Conservation (phyloP, 92 coral and sea anemone species). For the Umimayanthus kanabou region DNA sequence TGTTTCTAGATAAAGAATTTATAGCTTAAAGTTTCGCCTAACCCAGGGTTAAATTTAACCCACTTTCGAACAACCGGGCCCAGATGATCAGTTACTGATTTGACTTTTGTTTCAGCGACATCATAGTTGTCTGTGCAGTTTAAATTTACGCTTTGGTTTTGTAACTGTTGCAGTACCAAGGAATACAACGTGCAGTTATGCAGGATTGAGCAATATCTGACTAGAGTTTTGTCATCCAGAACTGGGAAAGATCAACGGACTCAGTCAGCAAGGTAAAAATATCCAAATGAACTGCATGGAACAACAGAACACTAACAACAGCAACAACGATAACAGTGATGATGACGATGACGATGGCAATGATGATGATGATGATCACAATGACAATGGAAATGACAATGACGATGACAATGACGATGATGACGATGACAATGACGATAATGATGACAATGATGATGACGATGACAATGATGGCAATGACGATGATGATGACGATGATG, state of each 20-base stretch:
- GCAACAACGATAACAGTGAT: not conserved
- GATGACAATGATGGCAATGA: not conserved
- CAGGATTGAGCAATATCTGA: constrained; percentile 61
- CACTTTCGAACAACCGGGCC: no score
- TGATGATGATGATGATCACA: not conserved
- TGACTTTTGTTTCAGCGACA: no score
- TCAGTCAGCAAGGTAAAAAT: constrained; percentile 27
- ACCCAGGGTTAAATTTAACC: no score
- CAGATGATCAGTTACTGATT: no score
- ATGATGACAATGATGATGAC: not conserved
- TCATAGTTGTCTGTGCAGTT: no score
- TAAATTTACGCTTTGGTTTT: not conserved
- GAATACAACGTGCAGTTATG: constrained; percentile 69
- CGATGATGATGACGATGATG: no score
- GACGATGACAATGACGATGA: not conserved
- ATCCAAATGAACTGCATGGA: not conserved
- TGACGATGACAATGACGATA: not conserved
- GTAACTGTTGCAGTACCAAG: constrained; percentile 57
- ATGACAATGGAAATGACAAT: not conserved
- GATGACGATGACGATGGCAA: not conserved
- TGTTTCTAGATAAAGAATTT: no score
- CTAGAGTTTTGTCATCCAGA: constrained; percentile 17
- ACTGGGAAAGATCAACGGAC: constrained; percentile 27
- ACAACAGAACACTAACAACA: not conserved
- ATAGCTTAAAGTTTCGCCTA: no score